Evolutionary conservation across 1,140 invertebrate genomes (phyloP), one percentile per base, ranked within the genome.

Genomic region (Hylyphantes graminicola): DNA sequence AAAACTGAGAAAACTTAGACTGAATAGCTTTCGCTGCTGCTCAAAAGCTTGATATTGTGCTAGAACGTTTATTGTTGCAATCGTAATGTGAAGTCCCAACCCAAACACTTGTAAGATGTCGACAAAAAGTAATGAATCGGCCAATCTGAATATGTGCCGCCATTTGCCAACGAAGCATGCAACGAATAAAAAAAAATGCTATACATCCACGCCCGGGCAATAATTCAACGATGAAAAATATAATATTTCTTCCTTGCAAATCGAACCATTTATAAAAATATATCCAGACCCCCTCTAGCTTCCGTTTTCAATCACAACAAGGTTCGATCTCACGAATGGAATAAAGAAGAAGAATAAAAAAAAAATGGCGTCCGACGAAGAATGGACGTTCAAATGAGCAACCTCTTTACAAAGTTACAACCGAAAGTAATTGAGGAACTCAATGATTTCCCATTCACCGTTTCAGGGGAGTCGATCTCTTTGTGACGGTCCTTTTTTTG

Each of bases 401-500:
- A 17, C 76, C 19, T 51, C 35, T 54, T 67, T 73, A 73, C 79
- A 81, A 81, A 81, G 68, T 81, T 70, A 81, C 79, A 73, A 72
- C 79, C 79, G 65, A 81, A 81, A 81, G 79, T 81, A 81, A 81
- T 81, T 81, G 79, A n/a, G 79, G 64, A 65, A 81, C 67, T 81
- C 79, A 51, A 81, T 81, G 65, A 81, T 81, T 81, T 59, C 79
- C 65, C 48, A 73, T 81, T 81, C 77, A 68, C 21, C 12, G 0
- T 12, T 35, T 5, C 1, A 35, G 35, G 35, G 48, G n/a, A 81
- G 79, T 81, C 79, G 53, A 81, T 81, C 68, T 67, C 53, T 61
- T 57, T 72, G 13, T 15, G 15, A 54, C 12, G 17, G 65, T 51
- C 35, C n/a, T 73, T 81, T 81, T 67, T 81, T 35, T n/a, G n/a